Base-by-base conservation (phyloP, 2,113 vertebrate genomes). In the Mirza zaza region DNA sequence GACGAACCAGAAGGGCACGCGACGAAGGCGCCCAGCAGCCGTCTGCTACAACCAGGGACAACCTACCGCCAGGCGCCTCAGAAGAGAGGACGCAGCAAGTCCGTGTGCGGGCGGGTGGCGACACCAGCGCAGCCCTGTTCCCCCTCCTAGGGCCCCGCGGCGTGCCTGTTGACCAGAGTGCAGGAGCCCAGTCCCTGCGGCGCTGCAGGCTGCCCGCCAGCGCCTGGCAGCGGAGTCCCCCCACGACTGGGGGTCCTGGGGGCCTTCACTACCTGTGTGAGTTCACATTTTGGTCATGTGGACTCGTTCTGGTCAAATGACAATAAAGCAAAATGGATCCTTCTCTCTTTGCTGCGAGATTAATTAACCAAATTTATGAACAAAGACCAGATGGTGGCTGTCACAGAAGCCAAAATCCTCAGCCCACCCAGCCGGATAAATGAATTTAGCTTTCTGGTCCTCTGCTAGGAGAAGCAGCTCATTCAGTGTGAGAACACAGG, bases 71-170 rank as follows among this genome's bases (percentile, higher is more conserved):
- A 97, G 99, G 98, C 98, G 98, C 98, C 99, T 80, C 99, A 98
- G 98, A 99, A 99, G 99, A 98, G 99, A 99, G 99, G 98, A 99
- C 99, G 98, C 99, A 99, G 85, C 99, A 99, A 99, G 99, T 99
- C 98, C 99, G 99, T 99, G 98, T 65, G 97, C 93, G 29, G 84
- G 96, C 94, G 59, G 96, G 85, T 55, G 95, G 95, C 87, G 71
- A 67, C 88, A 14, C 50, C 15, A 55, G 96, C 75, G 82, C 97
- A 67, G 86, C 75, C 36, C 18, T 70, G 17, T 18, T 0, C 52
- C 48, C 73, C 59, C 48, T 3, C 86, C 96, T 1, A 50, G 97
- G 97, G 61, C 25, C n/a, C n/a, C 17, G 91, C 34, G 32, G 7
- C n/a, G 29, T 90, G 85, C 87, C 34, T 17, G 77, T 86, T 14